Conservation (phyloP, 2,888 invertebrate species). For the Prosapia bicincta region DNA sequence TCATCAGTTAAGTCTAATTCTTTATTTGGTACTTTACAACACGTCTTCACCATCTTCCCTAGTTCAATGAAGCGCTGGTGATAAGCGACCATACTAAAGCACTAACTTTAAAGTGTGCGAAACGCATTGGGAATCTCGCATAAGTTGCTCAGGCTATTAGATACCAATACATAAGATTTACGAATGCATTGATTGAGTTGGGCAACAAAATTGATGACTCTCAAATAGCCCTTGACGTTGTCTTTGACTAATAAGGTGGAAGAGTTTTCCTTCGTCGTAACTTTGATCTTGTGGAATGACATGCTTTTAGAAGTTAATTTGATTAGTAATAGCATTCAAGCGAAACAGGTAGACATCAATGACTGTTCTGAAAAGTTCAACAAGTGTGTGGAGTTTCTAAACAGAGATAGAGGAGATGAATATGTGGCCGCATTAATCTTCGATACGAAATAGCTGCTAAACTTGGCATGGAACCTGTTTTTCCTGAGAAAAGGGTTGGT, state of each 20-base stretch:
- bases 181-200: not conserved
- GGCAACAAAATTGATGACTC: not conserved
- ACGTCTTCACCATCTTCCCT: conserved; percentile 29
- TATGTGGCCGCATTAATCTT: too few species aligned
- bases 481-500: too few species aligned
- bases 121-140: conserved; percentile 34
- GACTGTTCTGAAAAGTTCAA: too few species aligned
- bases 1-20: conserved; percentile 33
- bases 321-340: too few species aligned
- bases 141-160: conserved; percentile 31
- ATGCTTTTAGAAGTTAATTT: not conserved
- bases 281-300: conserved; percentile 2
- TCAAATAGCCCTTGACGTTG: not conserved
- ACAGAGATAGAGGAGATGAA: too few species aligned
- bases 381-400: too few species aligned
- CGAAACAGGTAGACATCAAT: too few species aligned
- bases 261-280: not conserved
- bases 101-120: conserved; percentile 33
- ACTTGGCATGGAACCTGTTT: too few species aligned
- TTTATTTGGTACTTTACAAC: conserved; percentile 33
- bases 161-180: conserved; percentile 26
- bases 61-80: conserved; percentile 26
- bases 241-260: too few species aligned
- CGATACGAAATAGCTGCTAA: too few species aligned
- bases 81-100: conserved; percentile 27